Base-by-base conservation (phyloP, 2,797 vertebrate genomes). In the Huso huso region DNA sequence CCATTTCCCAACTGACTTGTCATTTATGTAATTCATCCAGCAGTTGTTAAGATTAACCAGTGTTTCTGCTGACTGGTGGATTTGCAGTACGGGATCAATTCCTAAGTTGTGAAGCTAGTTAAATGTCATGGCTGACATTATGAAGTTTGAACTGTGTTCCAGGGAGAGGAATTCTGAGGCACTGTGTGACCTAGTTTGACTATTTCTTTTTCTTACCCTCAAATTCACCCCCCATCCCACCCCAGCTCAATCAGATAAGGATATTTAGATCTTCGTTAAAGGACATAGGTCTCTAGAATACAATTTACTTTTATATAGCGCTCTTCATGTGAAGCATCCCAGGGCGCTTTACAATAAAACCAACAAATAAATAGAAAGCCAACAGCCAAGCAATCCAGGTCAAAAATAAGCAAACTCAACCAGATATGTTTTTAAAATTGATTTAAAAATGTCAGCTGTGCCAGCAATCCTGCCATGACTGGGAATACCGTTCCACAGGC, bases 131-230 rank as follows among this genome's bases (percentile, higher is more conserved):
- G 58, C 72, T 68, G 77, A 72, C 69, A 68, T 71, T 72, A 75
- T 72, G 68, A 71, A 49, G 71, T 73, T 70, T 51, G 49, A 55
- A 52, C 69, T 48, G 70, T 69, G 64, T 68, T 67, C 66, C 64
- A 67, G 72, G 71, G 72, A 58, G 55, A 58, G 66, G 60, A 67
- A 58, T 71, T 67, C 74, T 74, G 74, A 76, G 37, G 37, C 75
- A 74, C 75, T 75, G 61, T 37, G 65, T 78, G 76, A 73, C 78
- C 74, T 73, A 77, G 71, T 77, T 75, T 73, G 65, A 62, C 62
- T 75, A 73, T 82, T 84, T 73, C 69, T 74, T 75, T 74, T 77
- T 75, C 72, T 73, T 37, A 37, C 37, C 37, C 37, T 37, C 37
- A 37, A 5, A 69, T 62, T 69, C 70, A 76, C 37, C 76, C 67